Conservation (phyloP, 2,797 vertebrate genomes). For the Champsocephalus gunnari region DNA sequence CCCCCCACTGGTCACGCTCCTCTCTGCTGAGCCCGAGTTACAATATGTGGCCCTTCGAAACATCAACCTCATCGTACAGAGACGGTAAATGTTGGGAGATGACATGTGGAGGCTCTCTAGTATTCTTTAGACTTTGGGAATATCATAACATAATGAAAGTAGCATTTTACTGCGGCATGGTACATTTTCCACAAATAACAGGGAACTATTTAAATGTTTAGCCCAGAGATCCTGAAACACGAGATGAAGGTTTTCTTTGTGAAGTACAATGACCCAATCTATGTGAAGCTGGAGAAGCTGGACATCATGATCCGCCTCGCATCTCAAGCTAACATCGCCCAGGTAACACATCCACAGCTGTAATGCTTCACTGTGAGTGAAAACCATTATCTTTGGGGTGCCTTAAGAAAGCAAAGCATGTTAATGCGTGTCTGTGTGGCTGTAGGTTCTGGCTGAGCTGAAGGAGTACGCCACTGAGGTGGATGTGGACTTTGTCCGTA, state of each 20-base stretch:
- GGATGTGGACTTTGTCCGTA: slow-evolving; percentile 97
- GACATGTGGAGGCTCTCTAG: neutral
- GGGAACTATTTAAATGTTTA: slow-evolving; percentile 57
- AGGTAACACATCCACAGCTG: slow-evolving; percentile 81
- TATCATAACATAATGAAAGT: neutral
- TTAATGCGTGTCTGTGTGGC: neutral
- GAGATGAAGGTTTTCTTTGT: slow-evolving; percentile 99
- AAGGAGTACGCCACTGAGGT: slow-evolving; percentile 98
- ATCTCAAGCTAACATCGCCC: slow-evolving; percentile 98
- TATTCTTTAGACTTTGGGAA: neutral
- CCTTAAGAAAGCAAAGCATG: neutral
- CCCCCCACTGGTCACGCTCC: slow-evolving; percentile 94
- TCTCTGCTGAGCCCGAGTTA: slow-evolving; percentile 95
- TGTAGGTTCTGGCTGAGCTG: slow-evolving; percentile 95
- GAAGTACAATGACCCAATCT: slow-evolving; percentile 98
- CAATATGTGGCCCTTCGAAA: slow-evolving; percentile 98
- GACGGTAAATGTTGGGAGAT: slow-evolving; percentile 85
- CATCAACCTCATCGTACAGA: slow-evolving; percentile 99
- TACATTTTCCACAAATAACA: neutral
- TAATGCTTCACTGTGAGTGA: neutral
- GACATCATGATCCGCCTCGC: slow-evolving; percentile 99
- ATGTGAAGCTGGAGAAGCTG: slow-evolving; percentile 97
- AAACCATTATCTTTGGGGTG: neutral
- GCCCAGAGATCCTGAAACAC: slow-evolving; percentile 96
- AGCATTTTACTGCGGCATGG: neutral